These are phyloP conservation scores for Sebastes iracundus DNA, from an alignment of 2,797 vertebrate species.

Conservation along the genomic window DNA sequence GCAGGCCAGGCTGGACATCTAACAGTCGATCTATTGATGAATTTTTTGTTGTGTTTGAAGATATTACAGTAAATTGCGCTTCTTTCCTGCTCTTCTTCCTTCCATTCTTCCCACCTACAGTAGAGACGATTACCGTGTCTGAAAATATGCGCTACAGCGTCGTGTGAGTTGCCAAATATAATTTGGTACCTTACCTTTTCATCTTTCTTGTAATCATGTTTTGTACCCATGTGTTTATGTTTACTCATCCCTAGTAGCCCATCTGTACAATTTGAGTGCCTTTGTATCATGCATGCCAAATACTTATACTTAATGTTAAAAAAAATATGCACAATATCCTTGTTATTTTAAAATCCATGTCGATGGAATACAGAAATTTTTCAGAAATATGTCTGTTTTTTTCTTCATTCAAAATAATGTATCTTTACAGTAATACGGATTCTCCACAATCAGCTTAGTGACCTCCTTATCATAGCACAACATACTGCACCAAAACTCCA, in stretches of 20 bases:
- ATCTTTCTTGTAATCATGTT: constrained; percentile 46
- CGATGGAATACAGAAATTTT: constrained; percentile 66
- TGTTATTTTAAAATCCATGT: constrained; percentile 63
- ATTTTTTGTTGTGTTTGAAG: constrained; percentile 10
- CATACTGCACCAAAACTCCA: not conserved
- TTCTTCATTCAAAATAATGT: not conserved
- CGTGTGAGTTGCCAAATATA: constrained; percentile 17
- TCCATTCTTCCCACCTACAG: constrained; percentile 29
- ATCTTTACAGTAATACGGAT: not conserved
- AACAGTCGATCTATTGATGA: not conserved
- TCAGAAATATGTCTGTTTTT: constrained; percentile 36
- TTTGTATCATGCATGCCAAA: constrained; percentile 80
- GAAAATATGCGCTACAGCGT: constrained; percentile 28
- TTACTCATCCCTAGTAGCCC: constrained; percentile 45
- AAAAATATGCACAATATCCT: constrained; percentile 52
- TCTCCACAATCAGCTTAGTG: not conserved
- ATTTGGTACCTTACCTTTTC: constrained; percentile 25
- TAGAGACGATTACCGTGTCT: constrained; percentile 24
- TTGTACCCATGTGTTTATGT: constrained; percentile 47
- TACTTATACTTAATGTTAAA: constrained; percentile 55
- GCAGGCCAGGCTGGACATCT: constrained; percentile 55
- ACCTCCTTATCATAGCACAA: not conserved
- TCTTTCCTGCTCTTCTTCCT: constrained; percentile 23
- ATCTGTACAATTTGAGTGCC: constrained; percentile 72
- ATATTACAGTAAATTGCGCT: constrained; percentile 34